Evolutionary conservation across 2,797 vertebrate genomes (phyloP).

Genomic region (Clarias pachynema): DNA sequence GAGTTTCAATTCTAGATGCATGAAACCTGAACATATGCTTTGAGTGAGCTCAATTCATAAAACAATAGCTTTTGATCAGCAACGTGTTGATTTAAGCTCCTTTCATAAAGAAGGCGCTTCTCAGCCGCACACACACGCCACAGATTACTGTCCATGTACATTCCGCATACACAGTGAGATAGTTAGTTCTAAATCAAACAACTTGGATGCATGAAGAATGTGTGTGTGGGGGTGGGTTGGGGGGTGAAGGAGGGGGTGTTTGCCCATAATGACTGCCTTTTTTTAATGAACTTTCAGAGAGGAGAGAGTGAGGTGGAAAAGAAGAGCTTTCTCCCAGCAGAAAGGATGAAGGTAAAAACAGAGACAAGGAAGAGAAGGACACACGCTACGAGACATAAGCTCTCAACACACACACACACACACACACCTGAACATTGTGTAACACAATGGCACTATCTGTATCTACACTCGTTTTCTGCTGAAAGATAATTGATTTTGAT

Average conservation of each 20-base stretch:
- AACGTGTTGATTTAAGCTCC: slow-evolving; percentile 13
- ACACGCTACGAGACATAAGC: not conserved
- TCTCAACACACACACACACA: not conserved
- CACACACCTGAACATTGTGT: not conserved
- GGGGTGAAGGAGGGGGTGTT: not conserved
- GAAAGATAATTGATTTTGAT: not conserved
- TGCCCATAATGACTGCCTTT: slow-evolving; percentile 34
- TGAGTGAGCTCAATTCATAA: not conserved
- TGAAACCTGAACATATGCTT: slow-evolving; percentile 15
- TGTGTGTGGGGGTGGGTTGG: not conserved
- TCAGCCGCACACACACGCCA: slow-evolving; percentile 19
- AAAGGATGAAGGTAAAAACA: slow-evolving; percentile 8
- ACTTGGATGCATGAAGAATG: slow-evolving; percentile 13
- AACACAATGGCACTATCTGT: not conserved
- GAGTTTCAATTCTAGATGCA: not conserved
- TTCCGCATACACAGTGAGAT: slow-evolving; percentile 3
- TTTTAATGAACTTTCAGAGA: slow-evolving; percentile 29
- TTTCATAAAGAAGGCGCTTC: slow-evolving; percentile 26
- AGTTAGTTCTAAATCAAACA: slow-evolving; percentile 14
- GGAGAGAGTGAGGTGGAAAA: slow-evolving; percentile 26
- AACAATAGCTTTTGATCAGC: slow-evolving; percentile 7
- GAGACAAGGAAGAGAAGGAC: not conserved
- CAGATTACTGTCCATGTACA: slow-evolving; percentile 38
- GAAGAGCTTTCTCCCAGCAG: slow-evolving; percentile 1
- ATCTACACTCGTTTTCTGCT: not conserved